A percentile compares a stretch with the other conserved stretches of the same genome.
phyloP scores from a whole-genome alignment of 2,888 invertebrate species.

The Cinara cedri region DNA sequence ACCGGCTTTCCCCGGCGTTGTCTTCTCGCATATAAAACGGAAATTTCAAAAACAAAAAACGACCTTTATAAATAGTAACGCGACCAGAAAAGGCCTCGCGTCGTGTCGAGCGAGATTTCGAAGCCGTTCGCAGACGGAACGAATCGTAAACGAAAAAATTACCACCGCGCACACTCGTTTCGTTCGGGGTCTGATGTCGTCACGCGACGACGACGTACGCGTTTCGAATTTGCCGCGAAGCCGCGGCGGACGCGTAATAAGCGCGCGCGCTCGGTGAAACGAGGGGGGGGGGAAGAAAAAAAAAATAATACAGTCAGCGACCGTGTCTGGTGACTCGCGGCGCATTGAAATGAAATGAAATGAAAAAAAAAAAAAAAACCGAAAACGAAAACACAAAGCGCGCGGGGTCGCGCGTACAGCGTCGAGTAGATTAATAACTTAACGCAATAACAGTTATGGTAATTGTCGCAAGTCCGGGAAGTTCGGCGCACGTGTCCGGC shows the following conservation, averaged over 20 bases:
- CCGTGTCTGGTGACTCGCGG: constrained; percentile 35
- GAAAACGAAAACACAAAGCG: neutral
- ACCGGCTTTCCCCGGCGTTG: too few relatives aligned
- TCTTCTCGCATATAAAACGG: too few relatives aligned
- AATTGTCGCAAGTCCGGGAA: constrained; percentile 51
- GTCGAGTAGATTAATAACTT: constrained; percentile 56
- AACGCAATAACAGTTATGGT: constrained; percentile 54
- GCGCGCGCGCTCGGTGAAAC: neutral
- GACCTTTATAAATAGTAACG: too few relatives aligned
- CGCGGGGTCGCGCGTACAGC: too few relatives aligned
- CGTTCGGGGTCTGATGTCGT: too few relatives aligned
- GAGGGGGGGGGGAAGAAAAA: neutral
- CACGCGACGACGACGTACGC: neutral
- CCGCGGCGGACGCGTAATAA: neutral
- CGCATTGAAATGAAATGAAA: neutral
- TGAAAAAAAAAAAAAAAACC: neutral
- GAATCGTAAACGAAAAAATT: too few relatives aligned
- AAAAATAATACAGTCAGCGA: neutral
- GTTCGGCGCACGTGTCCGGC: constrained; percentile 42
- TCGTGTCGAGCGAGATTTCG: too few relatives aligned
- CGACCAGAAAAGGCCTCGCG: too few relatives aligned
- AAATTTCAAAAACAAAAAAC: too few relatives aligned
- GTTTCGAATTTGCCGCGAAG: constrained; percentile 31
- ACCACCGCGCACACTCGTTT: neutral
- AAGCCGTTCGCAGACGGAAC: too few relatives aligned